These are phyloP conservation scores for Rhinoderma darwinii DNA, from an alignment of 2,113 vertebrate species.

Conservation along the genomic window DNA sequence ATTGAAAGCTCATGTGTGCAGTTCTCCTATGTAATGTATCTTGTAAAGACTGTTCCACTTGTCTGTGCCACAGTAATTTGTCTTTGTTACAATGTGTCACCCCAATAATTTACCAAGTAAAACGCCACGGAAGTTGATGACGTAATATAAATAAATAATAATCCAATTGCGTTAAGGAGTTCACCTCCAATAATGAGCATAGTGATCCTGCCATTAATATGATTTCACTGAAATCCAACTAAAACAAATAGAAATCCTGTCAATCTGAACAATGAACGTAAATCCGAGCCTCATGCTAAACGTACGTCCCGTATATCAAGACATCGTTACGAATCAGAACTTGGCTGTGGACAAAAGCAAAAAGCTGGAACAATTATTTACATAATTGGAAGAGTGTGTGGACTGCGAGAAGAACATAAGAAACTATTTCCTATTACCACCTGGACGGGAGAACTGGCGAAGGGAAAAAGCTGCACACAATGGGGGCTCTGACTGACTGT, in stretches of 20 bases:
- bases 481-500: not conserved
- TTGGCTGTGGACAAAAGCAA: not conserved
- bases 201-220: not conserved
- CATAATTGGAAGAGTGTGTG: constrained; percentile 28
- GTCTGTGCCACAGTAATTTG: no score
- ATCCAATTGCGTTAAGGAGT: no score
- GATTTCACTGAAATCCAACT: not conserved
- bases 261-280: not conserved
- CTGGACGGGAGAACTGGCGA: not conserved
- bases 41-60: no score
- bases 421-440: not conserved
- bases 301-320: not conserved
- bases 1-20: no score
- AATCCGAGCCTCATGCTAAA: not conserved
- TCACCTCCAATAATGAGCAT: no score
- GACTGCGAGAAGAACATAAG: not conserved
- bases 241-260: not conserved
- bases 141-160: no score
- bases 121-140: no score
- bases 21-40: no score
- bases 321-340: not conserved
- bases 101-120: no score
- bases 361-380: not conserved
- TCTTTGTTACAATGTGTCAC: no score
- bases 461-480: not conserved